phyloP scores from a whole-genome alignment of 2,797 vertebrate genomes.

The Pseudomugil gertrudae region DNA sequence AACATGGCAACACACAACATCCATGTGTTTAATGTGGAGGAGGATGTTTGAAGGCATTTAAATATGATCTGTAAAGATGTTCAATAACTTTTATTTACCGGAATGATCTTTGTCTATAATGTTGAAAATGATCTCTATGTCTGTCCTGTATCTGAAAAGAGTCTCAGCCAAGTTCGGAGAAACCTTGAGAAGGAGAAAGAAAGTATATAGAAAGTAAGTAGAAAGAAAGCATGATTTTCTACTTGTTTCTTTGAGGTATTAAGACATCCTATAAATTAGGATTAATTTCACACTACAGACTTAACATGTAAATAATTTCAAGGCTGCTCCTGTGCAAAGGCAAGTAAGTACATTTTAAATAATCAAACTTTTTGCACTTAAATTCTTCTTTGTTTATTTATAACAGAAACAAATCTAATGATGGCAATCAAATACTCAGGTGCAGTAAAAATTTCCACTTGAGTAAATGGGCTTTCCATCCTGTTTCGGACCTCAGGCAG shows the following conservation, averaged over 20 bases:
- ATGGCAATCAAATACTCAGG: not conserved
- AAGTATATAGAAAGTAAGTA: not conserved
- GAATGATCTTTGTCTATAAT: slow-evolving; percentile 95
- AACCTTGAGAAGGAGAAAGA: slow-evolving; percentile 75
- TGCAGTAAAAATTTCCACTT: not conserved
- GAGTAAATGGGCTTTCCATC: not conserved
- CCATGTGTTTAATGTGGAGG: not conserved
- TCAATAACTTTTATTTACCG: slow-evolving; percentile 74
- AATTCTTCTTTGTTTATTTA: not conserved
- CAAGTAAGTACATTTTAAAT: not conserved
- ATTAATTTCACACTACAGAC: not conserved
- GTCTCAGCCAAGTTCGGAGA: slow-evolving; percentile 89
- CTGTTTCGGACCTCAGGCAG: slow-evolving; percentile 82
- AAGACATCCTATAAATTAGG: not conserved
- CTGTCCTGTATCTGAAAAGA: slow-evolving; percentile 90
- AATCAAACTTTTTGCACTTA: not conserved
- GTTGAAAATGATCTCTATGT: slow-evolving; percentile 95
- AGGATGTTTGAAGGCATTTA: not conserved
- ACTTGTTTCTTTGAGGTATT: too few species aligned
- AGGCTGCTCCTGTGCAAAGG: not conserved
- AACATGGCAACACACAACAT: not conserved
- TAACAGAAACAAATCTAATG: not conserved
- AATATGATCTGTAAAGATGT: not conserved
- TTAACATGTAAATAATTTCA: not conserved
- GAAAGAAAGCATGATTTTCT: not conserved